Evolutionary conservation across 2,888 invertebrate species (phyloP).

Genomic region (Pteria penguin): DNA sequence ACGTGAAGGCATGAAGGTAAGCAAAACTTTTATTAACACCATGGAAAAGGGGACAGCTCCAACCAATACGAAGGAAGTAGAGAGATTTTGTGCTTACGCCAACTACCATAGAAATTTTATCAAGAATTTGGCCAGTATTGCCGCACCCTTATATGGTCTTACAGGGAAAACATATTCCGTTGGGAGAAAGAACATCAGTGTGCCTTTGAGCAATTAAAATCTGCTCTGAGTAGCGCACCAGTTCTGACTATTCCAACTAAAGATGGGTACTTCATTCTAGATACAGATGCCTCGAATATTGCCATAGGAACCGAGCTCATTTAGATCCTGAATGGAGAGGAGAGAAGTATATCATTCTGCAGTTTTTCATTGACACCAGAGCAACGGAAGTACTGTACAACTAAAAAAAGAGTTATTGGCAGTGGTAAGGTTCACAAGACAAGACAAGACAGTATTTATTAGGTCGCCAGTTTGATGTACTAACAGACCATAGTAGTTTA

Average conservation of each 20-base stretch:
- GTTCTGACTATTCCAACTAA: constrained; percentile 3
- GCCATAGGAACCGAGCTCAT: constrained; percentile 18
- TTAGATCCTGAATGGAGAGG: constrained; percentile 10
- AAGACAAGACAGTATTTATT: too few species aligned
- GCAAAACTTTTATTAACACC: neutral
- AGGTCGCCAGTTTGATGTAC: too few species aligned
- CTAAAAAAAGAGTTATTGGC: too few species aligned
- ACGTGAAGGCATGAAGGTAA: constrained; percentile 21
- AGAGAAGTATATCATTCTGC: neutral
- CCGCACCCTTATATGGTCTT: constrained; percentile 32
- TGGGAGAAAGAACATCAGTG: constrained; percentile 30
- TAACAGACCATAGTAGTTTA: too few species aligned
- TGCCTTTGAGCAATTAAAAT: constrained; percentile 29
- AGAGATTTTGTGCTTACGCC: constrained; percentile 37
- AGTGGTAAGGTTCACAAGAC: too few species aligned
- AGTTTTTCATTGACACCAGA: neutral
- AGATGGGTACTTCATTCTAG: constrained; percentile 12
- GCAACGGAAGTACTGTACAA: constrained; percentile 7
- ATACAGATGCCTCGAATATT: constrained; percentile 37
- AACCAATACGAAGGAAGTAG: constrained; percentile 34
- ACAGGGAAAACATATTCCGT: constrained; percentile 33
- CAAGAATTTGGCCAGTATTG: constrained; percentile 34
- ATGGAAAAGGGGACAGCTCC: constrained; percentile 29
- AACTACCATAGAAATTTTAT: constrained; percentile 44
- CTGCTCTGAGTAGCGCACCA: neutral